phyloP scores from a whole-genome alignment of 2,113 vertebrate genomes.

The Esox niger region DNA sequence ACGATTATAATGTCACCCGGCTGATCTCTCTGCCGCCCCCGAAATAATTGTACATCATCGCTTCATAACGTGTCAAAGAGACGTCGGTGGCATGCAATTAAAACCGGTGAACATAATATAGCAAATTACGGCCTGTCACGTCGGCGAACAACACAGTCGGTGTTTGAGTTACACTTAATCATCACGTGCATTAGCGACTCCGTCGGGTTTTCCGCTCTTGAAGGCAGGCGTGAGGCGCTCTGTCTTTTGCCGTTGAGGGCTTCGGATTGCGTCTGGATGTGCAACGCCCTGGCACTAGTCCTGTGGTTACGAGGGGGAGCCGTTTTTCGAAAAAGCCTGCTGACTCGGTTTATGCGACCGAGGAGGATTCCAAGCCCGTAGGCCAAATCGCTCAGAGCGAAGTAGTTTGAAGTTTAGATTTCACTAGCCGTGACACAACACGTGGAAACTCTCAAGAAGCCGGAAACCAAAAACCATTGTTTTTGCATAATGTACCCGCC shows the following conservation, averaged over 20 bases:
- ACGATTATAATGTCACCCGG: constrained; percentile 99
- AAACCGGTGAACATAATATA: constrained; percentile 98
- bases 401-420: constrained; percentile 28
- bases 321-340: constrained; percentile 33
- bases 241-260: constrained; percentile 79
- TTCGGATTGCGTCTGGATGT: constrained; percentile 35
- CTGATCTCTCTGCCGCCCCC: constrained; percentile 91
- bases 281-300: neutral
- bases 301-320: constrained; percentile 30
- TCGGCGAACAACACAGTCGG: constrained; percentile 97
- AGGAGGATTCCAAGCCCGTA: neutral
- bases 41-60: constrained; percentile 99
- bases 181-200: constrained; percentile 98
- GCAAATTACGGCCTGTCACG: constrained; percentile 99
- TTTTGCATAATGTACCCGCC: constrained; percentile 33
- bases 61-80: constrained; percentile 97
- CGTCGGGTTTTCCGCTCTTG: constrained; percentile 85
- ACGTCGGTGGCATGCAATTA: constrained; percentile 98
- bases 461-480: constrained; percentile 19
- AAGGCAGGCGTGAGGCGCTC: constrained; percentile 85
- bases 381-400: neutral
- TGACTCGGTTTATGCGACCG: constrained; percentile 15
- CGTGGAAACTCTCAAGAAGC: constrained; percentile 21
- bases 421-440: constrained; percentile 31
- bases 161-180: constrained; percentile 99